Base-by-base conservation (phyloP, 1,140 invertebrate species). In the Battus philenor region DNA sequence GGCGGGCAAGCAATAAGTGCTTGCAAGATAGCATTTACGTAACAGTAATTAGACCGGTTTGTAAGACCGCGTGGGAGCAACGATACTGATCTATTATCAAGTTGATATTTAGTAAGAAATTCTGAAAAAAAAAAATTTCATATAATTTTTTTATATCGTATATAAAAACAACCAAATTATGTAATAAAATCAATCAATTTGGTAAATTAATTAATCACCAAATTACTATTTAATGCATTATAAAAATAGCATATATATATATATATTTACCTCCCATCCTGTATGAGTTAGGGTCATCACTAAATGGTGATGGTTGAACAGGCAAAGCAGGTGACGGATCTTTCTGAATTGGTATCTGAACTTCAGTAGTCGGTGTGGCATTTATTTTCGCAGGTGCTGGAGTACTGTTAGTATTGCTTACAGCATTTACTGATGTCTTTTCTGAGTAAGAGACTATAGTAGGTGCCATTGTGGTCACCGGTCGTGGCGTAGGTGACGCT, bases 21-120 rank as follows among this genome's bases (percentile, higher is more conserved):
- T 87, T 97, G 95, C 20, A 96, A 83, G 46, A 94, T 95, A 16
- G 96, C 95, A 86, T 98, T 98, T 15, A 97, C 95, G 68, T 98
- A 98, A 85, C 97, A 98, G 86, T 96, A 98, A 87, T 98, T 98
- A 33, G 93, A 95, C 38, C 92, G 90, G 83, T 98, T 98, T 22
- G 92, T 94, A 8, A 98, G 88, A 5, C 96, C 96, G 41, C 96
- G 90, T 0, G 96, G 96, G 64, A 93, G 88, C 9, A 97, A 77
- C 43, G 91, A 90, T 8, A 94, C 89, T 1, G 91, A 87, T 39
- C 90, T 88, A 71, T 93, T 91, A 61, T 95, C 92, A 58, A 94
- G 88, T 59, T 90, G 89, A 68, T 94, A 93, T 55, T 88, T 90
- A 0, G 88, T 72, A 43, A 95, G 80, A 78, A 92, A 92, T 74